A percentile compares a stretch with the other conserved stretches of the same genome.
These are phyloP conservation scores for Phoenoteleia sp. DNA, from an alignment of 2,888 invertebrate species.

Conservation along the genomic window DNA sequence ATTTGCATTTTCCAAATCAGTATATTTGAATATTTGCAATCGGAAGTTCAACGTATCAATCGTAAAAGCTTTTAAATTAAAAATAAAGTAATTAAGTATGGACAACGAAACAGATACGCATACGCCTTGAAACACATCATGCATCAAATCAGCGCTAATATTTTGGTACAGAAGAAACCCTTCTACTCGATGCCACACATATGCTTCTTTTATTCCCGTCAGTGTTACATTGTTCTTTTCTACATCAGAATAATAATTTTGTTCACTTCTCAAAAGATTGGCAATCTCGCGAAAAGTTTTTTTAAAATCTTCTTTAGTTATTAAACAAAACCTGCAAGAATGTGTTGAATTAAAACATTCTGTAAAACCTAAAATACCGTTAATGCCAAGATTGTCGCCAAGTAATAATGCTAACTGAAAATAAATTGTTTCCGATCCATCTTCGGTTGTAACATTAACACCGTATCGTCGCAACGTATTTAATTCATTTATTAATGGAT, in stretches of 20 bases:
- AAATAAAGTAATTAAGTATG: constrained; percentile 7
- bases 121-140: constrained; percentile 1
- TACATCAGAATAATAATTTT: constrained; percentile 46
- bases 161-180: constrained; percentile 26
- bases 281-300: constrained; percentile 27
- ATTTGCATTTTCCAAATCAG: not conserved
- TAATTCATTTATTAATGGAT: constrained; percentile 49
- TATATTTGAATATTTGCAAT: not conserved
- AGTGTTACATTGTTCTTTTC: not conserved
- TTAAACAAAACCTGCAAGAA: constrained; percentile 60
- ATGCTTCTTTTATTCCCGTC: constrained; percentile 50
- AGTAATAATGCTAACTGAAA: constrained; percentile 50
- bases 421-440: constrained; percentile 7
- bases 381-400: constrained; percentile 64
- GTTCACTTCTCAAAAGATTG: constrained; percentile 15
- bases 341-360: constrained; percentile 48
- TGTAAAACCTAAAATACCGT: constrained; percentile 49
- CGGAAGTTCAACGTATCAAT: constrained; percentile 1
- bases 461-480: constrained; percentile 17
- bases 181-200: constrained; percentile 39
- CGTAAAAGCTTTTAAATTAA: not conserved
- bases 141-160: not conserved
- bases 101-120: not conserved
- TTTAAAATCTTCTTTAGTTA: constrained; percentile 21
- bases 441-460: not conserved